Evolutionary conservation across 2,797 vertebrate species (phyloP), one percentile per base, ranked within the genome.

Genomic region (Alectoris magna): DNA sequence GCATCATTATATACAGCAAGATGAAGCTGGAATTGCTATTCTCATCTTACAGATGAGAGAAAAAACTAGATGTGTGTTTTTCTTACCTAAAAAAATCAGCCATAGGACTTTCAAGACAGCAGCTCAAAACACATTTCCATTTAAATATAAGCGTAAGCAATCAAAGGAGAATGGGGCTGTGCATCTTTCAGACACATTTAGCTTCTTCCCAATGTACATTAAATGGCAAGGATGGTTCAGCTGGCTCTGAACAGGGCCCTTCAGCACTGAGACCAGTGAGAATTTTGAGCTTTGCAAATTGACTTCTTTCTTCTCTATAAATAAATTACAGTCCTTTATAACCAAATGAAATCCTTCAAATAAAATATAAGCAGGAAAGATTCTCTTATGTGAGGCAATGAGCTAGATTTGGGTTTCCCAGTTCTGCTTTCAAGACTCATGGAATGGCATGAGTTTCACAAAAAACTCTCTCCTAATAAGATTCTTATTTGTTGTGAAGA

Each of bases 141-240:
- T 73, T 46, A 82, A 82, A 66, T 29, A 7, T 3, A 43, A 58
- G 55, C 21, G 5, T 49, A 48, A 75, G 15, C 36, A 36, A 75
- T 36, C 14, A 7, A 29, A 62, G 27, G 14, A 31, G 59, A 91
- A 85, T 24, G 3, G 44, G 60, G 22, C 44, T 5, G 1, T 49
- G 27, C 31, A 69, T 51, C 29, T 72, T 23, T 64, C 62, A 77
- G 48, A 53, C 27, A 64, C 5, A 12, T n/a, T 82, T 53, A 56
- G 3, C 41, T 82, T 71, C 23, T 62, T 38, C 38, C 31, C 46
- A 75, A 38, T 4, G 14, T 7, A 21, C 6, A 26, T 16, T 63
- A 71, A 84, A 84, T 53, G n/a, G 23, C 14, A 78, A 78, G 3
- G 31, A 67, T 67, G 79, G 82, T 94, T 59, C 71, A 84, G 39